Base-by-base conservation (phyloP, 2,797 vertebrate genomes). In the Tamandua tetradactyla region DNA sequence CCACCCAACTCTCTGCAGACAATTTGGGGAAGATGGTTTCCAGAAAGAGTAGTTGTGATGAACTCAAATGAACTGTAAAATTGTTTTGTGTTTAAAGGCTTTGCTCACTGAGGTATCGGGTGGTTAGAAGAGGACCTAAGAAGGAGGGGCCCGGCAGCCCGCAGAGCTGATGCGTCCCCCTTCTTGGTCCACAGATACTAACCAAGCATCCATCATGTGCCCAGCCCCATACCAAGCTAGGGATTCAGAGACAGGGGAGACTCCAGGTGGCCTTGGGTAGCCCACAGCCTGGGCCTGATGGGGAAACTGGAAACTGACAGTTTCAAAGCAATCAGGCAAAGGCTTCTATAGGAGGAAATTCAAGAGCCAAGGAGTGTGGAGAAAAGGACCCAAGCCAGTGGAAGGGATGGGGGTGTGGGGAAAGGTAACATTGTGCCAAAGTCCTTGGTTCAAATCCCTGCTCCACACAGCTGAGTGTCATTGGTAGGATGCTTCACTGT, bases 21-120 rank as follows among this genome's bases (percentile, higher is more conserved):
- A 93, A 86, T 95, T 96, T 96, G 30, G 76, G 85, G 92, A 92
- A 96, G 97, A 97, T 95, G 84, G 93, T 95, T 97, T 97, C 0
- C 75, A 96, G 97, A 96, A 97, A 97, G 47, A 95, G 96, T 93
- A 91, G 95, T 95, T 79, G 94, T 96, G 97, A 98, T 98, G 97
- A 98, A 98, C 98, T 98, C 98, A 98, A 98, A 98, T 97, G 97
- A 98, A 98, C 97, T 98, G 97, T 97, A 98, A 98, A 98, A 98
- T 98, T 98, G 96, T 95, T 93, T 98, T 97, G 97, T 97, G 98
- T 97, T 98, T 98, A 97, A 98, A 97, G 97, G 92, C 96, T 96
- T 97, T 97, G 92, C 92, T 95, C 93, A 80, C 88, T 71, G 91
- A 96, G 66, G 86, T 82, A 80, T 69, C 10, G 2, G 61, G 93